phyloP scores from a whole-genome alignment of 2,888 invertebrate genomes.

The Nebria salina region DNA sequence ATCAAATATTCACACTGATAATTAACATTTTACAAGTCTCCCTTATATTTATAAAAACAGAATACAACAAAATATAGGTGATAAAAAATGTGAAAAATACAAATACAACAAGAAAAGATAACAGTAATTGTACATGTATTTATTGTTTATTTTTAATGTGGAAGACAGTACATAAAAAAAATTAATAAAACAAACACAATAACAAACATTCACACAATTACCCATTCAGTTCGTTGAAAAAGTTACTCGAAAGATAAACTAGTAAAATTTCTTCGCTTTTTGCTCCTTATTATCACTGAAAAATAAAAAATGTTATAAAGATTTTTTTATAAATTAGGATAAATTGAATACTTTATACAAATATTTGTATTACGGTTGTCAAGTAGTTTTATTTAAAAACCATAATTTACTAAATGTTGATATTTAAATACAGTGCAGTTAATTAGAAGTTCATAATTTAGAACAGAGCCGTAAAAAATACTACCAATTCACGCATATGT shows the following conservation, averaged over 20 bases:
- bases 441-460: too few relatives aligned
- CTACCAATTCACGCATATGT: too few relatives aligned
- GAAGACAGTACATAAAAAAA: slow-evolving; percentile 48
- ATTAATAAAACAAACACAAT: slow-evolving; percentile 22
- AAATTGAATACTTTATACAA: background rate
- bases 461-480: too few relatives aligned
- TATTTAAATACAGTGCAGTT: too few relatives aligned
- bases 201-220: slow-evolving; percentile 41
- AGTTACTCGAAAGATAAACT: slow-evolving; percentile 50
- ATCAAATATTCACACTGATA: too few relatives aligned
- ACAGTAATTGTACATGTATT: background rate
- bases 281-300: slow-evolving; percentile 87
- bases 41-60: background rate
- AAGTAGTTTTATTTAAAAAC: background rate
- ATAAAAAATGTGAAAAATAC: background rate
- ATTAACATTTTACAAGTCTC: too few relatives aligned
- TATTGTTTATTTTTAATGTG: slow-evolving; percentile 45
- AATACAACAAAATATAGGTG: background rate
- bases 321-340: slow-evolving; percentile 15
- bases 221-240: slow-evolving; percentile 40
- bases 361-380: background rate
- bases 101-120: background rate
- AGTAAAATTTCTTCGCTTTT: slow-evolving; percentile 93
- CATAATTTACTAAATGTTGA: too few relatives aligned
- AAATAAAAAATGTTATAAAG: slow-evolving; percentile 55